Evolutionary conservation across 37 sponge, comb jelly and placozoan genomes (phyloP).

Genomic region (Lycopodina hypogea): DNA sequence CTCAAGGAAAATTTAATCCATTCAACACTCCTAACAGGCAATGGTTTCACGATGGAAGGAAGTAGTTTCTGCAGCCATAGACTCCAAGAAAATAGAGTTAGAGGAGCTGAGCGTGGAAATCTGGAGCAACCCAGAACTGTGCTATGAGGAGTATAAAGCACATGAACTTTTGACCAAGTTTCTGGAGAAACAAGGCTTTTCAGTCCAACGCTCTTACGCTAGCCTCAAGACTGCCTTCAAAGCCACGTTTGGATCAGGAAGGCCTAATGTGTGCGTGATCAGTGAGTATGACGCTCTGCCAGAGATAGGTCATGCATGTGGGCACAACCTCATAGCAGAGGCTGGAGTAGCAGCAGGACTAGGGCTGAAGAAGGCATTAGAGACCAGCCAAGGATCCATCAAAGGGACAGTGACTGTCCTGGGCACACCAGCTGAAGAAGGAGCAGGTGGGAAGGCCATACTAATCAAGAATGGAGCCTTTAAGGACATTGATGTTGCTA

Average conservation of each 20-base stretch:
- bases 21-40: no score
- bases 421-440: conserved; percentile 94
- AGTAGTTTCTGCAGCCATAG: conserved; percentile 18
- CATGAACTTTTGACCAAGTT: conserved; percentile 57
- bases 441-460: conserved; percentile 74
- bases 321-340: conserved; percentile 96
- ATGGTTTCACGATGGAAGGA: neutral
- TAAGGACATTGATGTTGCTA: conserved; percentile 78
- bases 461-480: conserved; percentile 78
- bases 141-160: conserved; percentile 67
- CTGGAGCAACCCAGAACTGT: conserved; percentile 68
- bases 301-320: conserved; percentile 93
- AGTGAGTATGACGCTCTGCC: conserved; percentile 93
- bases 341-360: conserved; percentile 84
- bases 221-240: conserved; percentile 80
- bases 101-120: conserved; percentile 44
- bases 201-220: conserved; percentile 60
- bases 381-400: conserved; percentile 9
- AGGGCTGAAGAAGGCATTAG: conserved; percentile 79
- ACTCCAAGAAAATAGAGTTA: conserved; percentile 12
- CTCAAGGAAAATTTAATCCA: no score
- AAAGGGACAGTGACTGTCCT: conserved; percentile 65
- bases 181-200: conserved; percentile 76
- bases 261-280: conserved; percentile 69
- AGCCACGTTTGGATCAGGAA: conserved; percentile 66